Conservation (phyloP, 64 coral and sea anemone species). For the Montipora efflorescens region DNA sequence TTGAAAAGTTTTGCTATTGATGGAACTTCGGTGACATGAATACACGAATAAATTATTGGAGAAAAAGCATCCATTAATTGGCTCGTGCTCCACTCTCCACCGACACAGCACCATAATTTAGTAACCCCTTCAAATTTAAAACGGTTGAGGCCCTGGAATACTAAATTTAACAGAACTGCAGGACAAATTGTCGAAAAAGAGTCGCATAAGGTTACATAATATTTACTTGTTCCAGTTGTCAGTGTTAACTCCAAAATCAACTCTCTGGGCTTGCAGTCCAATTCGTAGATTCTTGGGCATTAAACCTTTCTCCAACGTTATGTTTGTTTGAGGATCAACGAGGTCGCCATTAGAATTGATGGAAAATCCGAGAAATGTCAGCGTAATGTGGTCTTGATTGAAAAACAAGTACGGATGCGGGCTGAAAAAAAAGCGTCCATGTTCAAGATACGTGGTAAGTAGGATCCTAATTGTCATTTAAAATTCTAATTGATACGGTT, state of each 20-base stretch:
- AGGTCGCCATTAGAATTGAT: constrained; percentile 82
- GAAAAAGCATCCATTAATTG: too few species aligned
- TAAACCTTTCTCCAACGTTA: constrained; percentile 44
- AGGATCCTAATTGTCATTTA: too few species aligned
- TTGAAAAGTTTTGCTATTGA: fast-evolving
- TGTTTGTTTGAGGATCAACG: constrained; percentile 66
- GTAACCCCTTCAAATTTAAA: too few species aligned
- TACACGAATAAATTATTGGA: too few species aligned
- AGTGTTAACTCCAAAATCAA: constrained; percentile 72
- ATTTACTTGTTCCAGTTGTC: constrained; percentile 64
- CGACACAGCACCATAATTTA: too few species aligned
- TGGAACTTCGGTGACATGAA: too few species aligned
- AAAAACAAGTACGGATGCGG: constrained; percentile 97
- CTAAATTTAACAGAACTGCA: too few species aligned
- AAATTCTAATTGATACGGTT: background rate
- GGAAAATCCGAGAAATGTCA: constrained; percentile 95
- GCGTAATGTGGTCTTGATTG: constrained; percentile 85
- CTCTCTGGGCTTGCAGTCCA: constrained; percentile 65
- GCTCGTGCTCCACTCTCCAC: too few species aligned
- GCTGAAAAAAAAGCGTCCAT: constrained; percentile 34
- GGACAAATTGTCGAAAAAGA: too few species aligned
- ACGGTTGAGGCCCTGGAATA: too few species aligned
- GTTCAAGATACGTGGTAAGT: too few species aligned
- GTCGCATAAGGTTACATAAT: background rate
- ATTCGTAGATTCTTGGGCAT: constrained; percentile 59